Conservation (phyloP, 2,797 vertebrate species). For the Malurus splendens region DNA sequence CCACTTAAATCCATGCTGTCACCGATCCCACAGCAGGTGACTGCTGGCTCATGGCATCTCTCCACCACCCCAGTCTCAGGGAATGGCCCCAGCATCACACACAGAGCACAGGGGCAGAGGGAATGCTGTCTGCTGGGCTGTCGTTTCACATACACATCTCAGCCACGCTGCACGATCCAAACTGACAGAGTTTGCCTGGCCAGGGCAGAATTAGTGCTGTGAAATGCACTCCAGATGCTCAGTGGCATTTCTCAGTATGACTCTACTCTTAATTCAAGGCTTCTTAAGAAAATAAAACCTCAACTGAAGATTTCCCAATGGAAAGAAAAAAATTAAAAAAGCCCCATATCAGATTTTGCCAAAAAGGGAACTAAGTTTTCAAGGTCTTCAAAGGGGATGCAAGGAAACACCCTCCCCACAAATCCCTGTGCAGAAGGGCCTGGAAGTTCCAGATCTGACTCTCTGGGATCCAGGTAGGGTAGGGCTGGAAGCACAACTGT, state of each 20-base stretch:
- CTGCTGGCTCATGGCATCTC: background rate
- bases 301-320: background rate
- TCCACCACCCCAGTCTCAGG: background rate
- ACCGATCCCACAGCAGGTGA: background rate
- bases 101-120: background rate
- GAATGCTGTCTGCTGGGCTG: slow-evolving; percentile 41
- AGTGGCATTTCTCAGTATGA: slow-evolving; percentile 59
- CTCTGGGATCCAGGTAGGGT: background rate
- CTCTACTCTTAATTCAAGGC: background rate
- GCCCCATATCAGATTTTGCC: background rate
- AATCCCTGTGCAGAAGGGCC: background rate
- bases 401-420: background rate
- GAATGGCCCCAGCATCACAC: background rate
- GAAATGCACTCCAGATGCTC: slow-evolving; percentile 66
- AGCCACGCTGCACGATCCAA: slow-evolving; percentile 30
- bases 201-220: slow-evolving; percentile 44
- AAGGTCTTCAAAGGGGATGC: background rate
- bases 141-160: slow-evolving; percentile 51
- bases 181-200: slow-evolving; percentile 58
- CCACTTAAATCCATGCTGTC: background rate
- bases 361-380: background rate
- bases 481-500: slow-evolving; percentile 1
- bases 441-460: background rate
- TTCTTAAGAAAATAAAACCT: slow-evolving; percentile 28
- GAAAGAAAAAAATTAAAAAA: background rate